Conservation (phyloP, 2,888 invertebrate species). For the Conchocele bisecta region DNA sequence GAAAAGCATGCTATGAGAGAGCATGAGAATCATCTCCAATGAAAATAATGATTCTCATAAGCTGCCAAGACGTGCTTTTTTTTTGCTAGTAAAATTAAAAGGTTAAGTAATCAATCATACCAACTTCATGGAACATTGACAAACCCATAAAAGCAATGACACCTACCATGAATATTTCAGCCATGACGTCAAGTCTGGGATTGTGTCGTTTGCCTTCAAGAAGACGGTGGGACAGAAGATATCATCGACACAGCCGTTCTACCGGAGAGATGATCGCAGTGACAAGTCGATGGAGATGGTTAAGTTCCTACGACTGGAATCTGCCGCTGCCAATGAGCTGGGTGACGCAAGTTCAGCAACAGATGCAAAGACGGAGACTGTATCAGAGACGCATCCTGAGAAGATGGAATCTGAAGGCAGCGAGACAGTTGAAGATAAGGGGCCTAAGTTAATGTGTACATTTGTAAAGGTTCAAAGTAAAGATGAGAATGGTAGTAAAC, state of each 20-base stretch:
- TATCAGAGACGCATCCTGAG: slow-evolving; percentile 8
- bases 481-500: slow-evolving; percentile 68
- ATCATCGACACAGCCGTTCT: slow-evolving; percentile 56
- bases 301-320: slow-evolving; percentile 28
- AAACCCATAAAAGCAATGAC: no score
- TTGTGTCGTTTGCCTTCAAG: slow-evolving; percentile 65
- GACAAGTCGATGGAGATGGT: slow-evolving; percentile 7
- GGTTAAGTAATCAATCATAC: no score
- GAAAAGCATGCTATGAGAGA: no score
- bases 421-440: slow-evolving; percentile 14
- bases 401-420: slow-evolving; percentile 11
- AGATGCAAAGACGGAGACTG: neutral
- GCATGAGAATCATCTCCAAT: no score
- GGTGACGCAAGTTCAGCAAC: neutral
- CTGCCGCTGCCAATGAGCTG: slow-evolving; percentile 3
- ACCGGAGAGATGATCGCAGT: slow-evolving; percentile 51
- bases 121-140: no score
- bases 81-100: no score
- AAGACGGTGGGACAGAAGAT: slow-evolving; percentile 58
- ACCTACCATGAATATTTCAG: no score
- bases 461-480: slow-evolving; percentile 74
- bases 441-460: slow-evolving; percentile 50
- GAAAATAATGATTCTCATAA: no score
- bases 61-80: no score
- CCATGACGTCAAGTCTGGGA: slow-evolving; percentile 55